Evolutionary conservation across 2,888 invertebrate species (phyloP).

Genomic region (Rhingia rostrata): DNA sequence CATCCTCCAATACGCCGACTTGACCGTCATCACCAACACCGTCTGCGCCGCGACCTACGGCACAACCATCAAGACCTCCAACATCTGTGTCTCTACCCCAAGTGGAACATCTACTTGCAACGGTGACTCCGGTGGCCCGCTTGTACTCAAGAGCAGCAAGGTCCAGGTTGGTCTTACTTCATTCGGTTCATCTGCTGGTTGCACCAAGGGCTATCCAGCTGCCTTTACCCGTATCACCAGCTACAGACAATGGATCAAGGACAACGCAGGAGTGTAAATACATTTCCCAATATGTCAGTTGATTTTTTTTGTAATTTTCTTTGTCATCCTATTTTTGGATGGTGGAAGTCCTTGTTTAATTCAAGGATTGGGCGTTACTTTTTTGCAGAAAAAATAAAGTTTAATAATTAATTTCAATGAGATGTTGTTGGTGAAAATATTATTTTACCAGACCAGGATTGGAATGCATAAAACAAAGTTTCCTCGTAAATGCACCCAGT

Average conservation of each 20-base stretch:
- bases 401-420: too few relatives aligned
- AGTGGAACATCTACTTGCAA: conserved; percentile 60
- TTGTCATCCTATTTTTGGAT: too few relatives aligned
- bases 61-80: conserved; percentile 69
- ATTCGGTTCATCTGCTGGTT: conserved; percentile 10
- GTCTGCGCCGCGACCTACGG: conserved; percentile 75
- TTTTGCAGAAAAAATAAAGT: too few relatives aligned
- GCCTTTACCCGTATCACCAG: conserved; percentile 78
- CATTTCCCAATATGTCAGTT: too few relatives aligned
- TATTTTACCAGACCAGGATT: too few relatives aligned
- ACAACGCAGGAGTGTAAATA: conserved; percentile 73
- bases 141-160: neutral
- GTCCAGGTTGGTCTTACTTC: conserved; percentile 35
- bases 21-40: conserved; percentile 76
- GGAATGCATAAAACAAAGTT: too few relatives aligned
- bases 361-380: too few relatives aligned
- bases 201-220: conserved; percentile 34
- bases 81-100: conserved; percentile 72
- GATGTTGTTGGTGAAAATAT: too few relatives aligned
- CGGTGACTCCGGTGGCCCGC: conserved; percentile 54
- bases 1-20: conserved; percentile 75
- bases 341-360: too few relatives aligned
- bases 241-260: conserved; percentile 78
- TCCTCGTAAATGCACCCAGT: too few relatives aligned
- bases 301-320: too few relatives aligned